Evolutionary conservation across 2,797 vertebrate genomes (phyloP).

Genomic region (Champsocephalus gunnari): DNA sequence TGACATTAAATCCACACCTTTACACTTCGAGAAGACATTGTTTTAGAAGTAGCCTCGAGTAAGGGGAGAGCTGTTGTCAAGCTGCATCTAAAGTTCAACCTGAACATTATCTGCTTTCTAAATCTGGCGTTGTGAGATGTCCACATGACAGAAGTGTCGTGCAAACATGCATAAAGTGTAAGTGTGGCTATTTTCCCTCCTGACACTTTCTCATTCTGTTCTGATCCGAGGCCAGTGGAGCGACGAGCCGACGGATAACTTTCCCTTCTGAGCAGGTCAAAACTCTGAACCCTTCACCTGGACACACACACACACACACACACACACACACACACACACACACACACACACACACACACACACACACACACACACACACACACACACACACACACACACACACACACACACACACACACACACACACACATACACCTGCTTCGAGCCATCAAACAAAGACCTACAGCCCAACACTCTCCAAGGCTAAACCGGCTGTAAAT

Average conservation of each 20-base stretch:
- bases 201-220: conserved; percentile 34
- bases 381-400: conserved; percentile 41
- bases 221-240: conserved; percentile 29
- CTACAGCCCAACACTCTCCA: conserved; percentile 44
- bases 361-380: conserved; percentile 21
- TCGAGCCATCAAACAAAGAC: conserved; percentile 54
- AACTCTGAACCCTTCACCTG: conserved; percentile 79
- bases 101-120: not conserved
- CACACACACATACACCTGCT: conserved; percentile 69
- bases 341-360: not conserved
- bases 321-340: conserved; percentile 13
- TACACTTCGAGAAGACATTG: not conserved
- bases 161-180: conserved; percentile 19
- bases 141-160: conserved; percentile 10
- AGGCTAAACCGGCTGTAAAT: conserved; percentile 77
- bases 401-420: conserved; percentile 36
- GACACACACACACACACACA: conserved; percentile 12
- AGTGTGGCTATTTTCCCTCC: conserved; percentile 1
- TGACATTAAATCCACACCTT: not conserved
- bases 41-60: not conserved
- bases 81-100: not conserved
- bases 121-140: conserved; percentile 1
- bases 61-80: not conserved
- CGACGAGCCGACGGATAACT: conserved; percentile 61
- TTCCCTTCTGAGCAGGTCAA: conserved; percentile 71